Evolutionary conservation across 2,113 vertebrate genomes (phyloP).

Genomic region (Solea solea): DNA sequence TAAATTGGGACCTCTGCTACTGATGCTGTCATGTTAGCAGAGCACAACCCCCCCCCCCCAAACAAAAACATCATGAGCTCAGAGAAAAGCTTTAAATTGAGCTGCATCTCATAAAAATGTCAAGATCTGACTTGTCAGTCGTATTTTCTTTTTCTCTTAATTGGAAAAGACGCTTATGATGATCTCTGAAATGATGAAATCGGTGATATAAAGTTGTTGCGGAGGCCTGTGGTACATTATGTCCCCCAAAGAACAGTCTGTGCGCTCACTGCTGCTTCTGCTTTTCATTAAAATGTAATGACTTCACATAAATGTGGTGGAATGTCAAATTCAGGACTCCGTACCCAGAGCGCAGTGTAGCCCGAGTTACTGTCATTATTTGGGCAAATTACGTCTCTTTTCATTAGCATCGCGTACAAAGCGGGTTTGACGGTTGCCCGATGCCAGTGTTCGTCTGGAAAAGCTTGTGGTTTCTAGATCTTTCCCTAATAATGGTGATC

Average conservation of each 20-base stretch:
- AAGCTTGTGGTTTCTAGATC: constrained; percentile 57
- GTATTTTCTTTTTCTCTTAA: no score
- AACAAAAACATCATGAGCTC: no score
- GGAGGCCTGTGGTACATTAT: constrained; percentile 19
- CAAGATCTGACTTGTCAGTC: no score
- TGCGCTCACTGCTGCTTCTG: constrained; percentile 49
- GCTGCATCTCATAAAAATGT: no score
- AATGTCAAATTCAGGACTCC: constrained; percentile 64
- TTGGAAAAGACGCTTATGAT: constrained; percentile 23
- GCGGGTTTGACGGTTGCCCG: constrained; percentile 48
- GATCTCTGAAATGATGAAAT: neutral
- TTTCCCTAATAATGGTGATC: constrained; percentile 12
- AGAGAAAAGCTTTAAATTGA: no score
- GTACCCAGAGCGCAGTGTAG: constrained; percentile 64
- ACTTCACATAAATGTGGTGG: constrained; percentile 64
- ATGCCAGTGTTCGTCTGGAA: constrained; percentile 48
- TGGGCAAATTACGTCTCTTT: constrained; percentile 61
- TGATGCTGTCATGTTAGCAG: no score
- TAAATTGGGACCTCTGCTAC: no score
- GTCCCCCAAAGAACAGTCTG: constrained; percentile 42
- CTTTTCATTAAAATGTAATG: constrained; percentile 68
- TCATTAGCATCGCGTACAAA: constrained; percentile 63
- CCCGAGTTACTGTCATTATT: constrained; percentile 55
- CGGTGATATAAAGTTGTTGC: constrained; percentile 2
- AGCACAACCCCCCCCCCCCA: no score